Percentiles rank a stretch among this genome's conserved stretches.
phyloP scores from a whole-genome alignment of 2,797 vertebrate species.

The Rhinatrema bivittatum region DNA sequence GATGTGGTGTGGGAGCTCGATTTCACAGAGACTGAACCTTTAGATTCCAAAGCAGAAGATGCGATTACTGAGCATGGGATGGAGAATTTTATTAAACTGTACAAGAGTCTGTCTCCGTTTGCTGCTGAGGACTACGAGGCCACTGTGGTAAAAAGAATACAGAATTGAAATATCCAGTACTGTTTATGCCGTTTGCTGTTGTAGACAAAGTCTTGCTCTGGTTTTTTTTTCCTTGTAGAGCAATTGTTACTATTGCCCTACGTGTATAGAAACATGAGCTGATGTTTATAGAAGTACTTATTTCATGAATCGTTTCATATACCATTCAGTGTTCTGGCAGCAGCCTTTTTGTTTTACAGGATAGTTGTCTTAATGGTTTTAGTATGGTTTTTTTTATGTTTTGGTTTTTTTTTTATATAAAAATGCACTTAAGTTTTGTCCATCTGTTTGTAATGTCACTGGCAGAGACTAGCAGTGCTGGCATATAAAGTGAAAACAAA shows the following conservation, averaged over 20 bases:
- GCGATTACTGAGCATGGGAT: slow-evolving; percentile 45
- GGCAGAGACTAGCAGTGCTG: too few relatives aligned
- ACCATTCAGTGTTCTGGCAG: too few relatives aligned
- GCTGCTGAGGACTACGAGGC: slow-evolving; percentile 26
- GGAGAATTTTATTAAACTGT: slow-evolving; percentile 54
- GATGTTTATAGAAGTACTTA: fast-evolving
- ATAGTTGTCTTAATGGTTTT: too few relatives aligned
- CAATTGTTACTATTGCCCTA: not conserved
- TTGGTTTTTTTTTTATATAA: too few relatives aligned
- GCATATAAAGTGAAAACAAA: too few relatives aligned
- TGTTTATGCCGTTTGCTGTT: not conserved
- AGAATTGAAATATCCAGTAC: too few relatives aligned
- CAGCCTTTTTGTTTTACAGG: too few relatives aligned
- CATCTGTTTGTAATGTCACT: too few relatives aligned
- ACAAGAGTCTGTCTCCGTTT: slow-evolving; percentile 49
- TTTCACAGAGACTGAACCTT: slow-evolving; percentile 67
- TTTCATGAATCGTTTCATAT: too few relatives aligned
- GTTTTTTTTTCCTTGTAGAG: not conserved
- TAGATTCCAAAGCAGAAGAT: slow-evolving; percentile 55
- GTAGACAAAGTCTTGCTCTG: fast-evolving
- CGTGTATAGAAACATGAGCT: not conserved
- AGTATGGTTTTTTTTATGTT: too few relatives aligned
- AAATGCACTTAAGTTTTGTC: too few relatives aligned
- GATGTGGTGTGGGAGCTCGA: slow-evolving; percentile 75
- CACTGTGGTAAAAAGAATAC: slow-evolving; percentile 23